Evolutionary conservation across 1,140 invertebrate genomes (phyloP), one percentile per base, ranked within the genome.

Genomic region (Elysia chlorotica): DNA sequence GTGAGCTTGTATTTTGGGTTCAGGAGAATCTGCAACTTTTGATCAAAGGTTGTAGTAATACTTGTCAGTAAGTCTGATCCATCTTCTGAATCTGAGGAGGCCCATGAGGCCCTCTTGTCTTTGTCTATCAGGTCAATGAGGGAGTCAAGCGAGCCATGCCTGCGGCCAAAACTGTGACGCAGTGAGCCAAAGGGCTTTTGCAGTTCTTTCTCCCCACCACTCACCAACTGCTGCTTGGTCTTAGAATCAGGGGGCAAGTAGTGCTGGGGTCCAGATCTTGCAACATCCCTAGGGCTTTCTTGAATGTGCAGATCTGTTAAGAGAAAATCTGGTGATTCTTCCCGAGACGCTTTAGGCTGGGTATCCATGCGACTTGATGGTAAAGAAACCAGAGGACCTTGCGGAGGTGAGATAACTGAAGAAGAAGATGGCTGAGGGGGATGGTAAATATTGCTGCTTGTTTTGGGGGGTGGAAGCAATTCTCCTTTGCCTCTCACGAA

Each of bases 31-130:
- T 90, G 89, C 82, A 93, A 88, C 86, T 93, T 94, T 73, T 92
- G 90, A 81, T 94, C 93, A 79, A 93, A 91, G 2, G 92, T 92
- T 65, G 92, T 91, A 19, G 92, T 94, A 59, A 94, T 89, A 61
- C 91, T 92, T 48, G 90, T 89, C 71, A 92, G 84, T 54, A 93
- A 85, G 84, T 92, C 92, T 14, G 79, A 81, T 75, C 90, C 90
- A 80, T 91, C 92, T 91, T 86, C 84, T 10, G 84, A 85, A 65
- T 82, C 82, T n/a, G 80, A 81, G 0, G 82, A 83, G 17, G 81
- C 81, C 73, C 78, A 82, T 0, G 80, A 79, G 41, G 68, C 72
- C 23, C 80, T 59, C 10, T 79, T 76, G 28, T 82, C 77, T 57
- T 79, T 80, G 23, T 84, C 82, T 59, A 84, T 79, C 35, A 81